Evolutionary conservation across 2,113 vertebrate species (phyloP).

Genomic region (Onychostoma macrolepis): DNA sequence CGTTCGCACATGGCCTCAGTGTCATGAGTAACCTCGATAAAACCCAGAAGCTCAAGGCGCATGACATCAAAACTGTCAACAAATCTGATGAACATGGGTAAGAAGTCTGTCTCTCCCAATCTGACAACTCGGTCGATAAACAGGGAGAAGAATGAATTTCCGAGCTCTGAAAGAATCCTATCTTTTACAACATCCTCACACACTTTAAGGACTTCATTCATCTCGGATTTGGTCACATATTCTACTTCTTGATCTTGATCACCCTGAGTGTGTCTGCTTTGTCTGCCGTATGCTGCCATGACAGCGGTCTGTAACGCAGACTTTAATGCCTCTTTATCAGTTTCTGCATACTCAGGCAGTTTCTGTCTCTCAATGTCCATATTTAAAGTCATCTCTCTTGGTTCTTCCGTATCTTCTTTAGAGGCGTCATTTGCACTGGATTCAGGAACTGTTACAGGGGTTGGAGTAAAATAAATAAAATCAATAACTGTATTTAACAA

Average conservation of each 20-base stretch:
- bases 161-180: constrained; percentile 87
- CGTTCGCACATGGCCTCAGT: constrained; percentile 80
- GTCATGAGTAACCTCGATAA: constrained; percentile 85
- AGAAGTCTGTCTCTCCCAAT: constrained; percentile 84
- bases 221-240: constrained; percentile 80
- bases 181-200: constrained; percentile 88
- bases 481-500: background rate
- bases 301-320: constrained; percentile 74
- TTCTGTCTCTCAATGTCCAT: constrained; percentile 75
- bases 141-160: constrained; percentile 90
- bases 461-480: constrained; percentile 9
- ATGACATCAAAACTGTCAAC: constrained; percentile 92
- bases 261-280: constrained; percentile 58
- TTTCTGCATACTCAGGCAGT: constrained; percentile 74
- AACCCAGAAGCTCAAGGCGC: constrained; percentile 88
- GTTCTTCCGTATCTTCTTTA: constrained; percentile 74
- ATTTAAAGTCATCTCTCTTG: constrained; percentile 70
- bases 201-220: constrained; percentile 90
- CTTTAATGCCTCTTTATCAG: constrained; percentile 76
- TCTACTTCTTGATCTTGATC: constrained; percentile 71
- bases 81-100: constrained; percentile 89
- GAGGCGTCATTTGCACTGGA: constrained; percentile 69
- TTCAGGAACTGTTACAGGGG: constrained; percentile 43
- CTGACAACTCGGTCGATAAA: constrained; percentile 88
- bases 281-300: constrained; percentile 67